Base-by-base conservation (phyloP, 2,888 invertebrate genomes). In the Plebejus melissa region DNA sequence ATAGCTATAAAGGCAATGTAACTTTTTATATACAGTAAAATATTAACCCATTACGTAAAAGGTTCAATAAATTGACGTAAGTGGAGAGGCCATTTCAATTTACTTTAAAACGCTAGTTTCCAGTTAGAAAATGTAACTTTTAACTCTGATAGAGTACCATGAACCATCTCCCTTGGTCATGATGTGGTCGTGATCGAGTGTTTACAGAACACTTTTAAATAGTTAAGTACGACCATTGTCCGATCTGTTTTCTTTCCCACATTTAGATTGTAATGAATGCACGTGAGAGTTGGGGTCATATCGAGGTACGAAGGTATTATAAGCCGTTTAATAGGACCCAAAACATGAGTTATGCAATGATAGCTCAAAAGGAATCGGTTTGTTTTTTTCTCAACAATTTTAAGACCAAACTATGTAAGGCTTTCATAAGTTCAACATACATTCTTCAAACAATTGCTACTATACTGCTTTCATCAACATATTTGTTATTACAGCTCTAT, bases 171-270 rank as follows among this genome's bases (percentile, higher is more conserved):
- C 54, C 50, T 7, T 69, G 72, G 41, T 60, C 22, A 32, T 74
- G 36, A 50, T 65, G 13, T 74, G 46, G 50, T 75, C 57, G 70
- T 57, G 32, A 57, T 75, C 54, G 58, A 79, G 79, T 80, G 78
- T 80, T 78, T 80, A 77, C 77, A 58, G 75, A 78, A 69, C 79
- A 77, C 79, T 79, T 78, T 74, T 79, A 78, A 75, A 74, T 79
- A 77, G 79, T 78, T 77, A 70, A 76, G 69, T 77, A 77, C 76
- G 77, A 76, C 76, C 46, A 77, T 78, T 79, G 79, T 78, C 77
- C 77, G 76, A 78, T 78, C 77, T 77, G 74, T 77, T 78, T 80
- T 80, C 75, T 76, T 77, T 79, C 78, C 74, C 75, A 75, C 58
- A 76, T 72, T 70, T 70, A 75, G 70, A 57, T 57, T 22, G 75